These are phyloP conservation scores for Microcebus jonahi DNA, from an alignment of 2,113 vertebrate species.

Conservation along the genomic window DNA sequence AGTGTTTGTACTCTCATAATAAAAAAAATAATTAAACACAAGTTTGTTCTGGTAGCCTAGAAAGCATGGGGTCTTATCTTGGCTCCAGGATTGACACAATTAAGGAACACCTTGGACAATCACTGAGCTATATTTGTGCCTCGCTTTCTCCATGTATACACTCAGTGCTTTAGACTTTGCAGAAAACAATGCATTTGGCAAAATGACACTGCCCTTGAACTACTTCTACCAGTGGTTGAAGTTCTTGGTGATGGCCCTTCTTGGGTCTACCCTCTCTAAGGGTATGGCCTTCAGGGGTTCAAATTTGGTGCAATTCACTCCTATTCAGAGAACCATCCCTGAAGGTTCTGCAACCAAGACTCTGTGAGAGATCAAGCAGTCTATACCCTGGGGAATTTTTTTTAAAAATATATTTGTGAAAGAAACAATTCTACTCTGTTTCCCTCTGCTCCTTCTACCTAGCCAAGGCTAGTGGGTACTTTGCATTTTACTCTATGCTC, in stretches of 20 bases:
- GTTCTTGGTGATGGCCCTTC: neutral
- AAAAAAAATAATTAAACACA: too few relatives aligned
- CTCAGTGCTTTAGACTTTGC: neutral
- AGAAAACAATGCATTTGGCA: neutral
- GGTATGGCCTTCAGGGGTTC: neutral
- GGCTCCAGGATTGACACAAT: neutral
- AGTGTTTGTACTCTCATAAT: neutral
- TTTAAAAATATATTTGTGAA: neutral
- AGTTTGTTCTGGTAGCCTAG: neutral
- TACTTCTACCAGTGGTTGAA: neutral
- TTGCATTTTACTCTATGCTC: conserved; percentile 3
- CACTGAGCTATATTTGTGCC: neutral
- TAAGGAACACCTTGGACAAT: neutral
- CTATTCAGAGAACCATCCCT: neutral
- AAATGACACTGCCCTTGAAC: neutral
- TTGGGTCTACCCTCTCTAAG: neutral
- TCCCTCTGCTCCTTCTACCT: neutral
- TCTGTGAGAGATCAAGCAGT: neutral
- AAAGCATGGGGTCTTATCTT: neutral
- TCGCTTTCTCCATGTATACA: neutral
- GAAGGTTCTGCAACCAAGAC: neutral
- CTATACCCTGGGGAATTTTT: neutral
- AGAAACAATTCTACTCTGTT: neutral
- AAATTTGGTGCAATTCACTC: neutral
- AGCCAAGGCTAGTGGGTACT: neutral